Percentiles rank a stretch among this genome's conserved stretches.
Conservation (phyloP, 2,888 invertebrate species). For the Sylvicola fuscatus region DNA sequence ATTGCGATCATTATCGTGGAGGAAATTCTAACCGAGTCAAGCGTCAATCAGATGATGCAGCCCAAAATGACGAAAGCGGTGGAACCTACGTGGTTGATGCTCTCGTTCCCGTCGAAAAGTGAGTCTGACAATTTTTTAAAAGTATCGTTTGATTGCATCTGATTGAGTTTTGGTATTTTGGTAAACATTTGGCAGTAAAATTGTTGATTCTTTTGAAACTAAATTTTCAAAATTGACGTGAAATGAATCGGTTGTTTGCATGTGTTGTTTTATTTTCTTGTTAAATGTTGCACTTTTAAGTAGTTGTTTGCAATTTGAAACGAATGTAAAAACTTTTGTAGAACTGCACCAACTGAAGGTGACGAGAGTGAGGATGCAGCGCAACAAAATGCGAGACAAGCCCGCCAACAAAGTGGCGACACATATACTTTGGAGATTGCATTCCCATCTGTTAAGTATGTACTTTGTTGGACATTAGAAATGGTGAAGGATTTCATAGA, state of each 20-base stretch:
- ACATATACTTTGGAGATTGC: conserved; percentile 82
- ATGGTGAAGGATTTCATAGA: not conserved
- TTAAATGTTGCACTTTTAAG: not conserved
- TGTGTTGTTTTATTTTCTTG: not conserved
- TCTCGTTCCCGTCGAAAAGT: conserved; percentile 69
- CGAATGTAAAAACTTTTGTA: too few relatives aligned
- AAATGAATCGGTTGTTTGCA: not conserved
- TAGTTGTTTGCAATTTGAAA: not conserved
- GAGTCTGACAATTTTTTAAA: conserved; percentile 34
- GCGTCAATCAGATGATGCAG: conserved; percentile 27
- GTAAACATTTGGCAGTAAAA: not conserved
- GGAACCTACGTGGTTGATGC: conserved; percentile 68
- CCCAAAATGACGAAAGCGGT: conserved; percentile 1
- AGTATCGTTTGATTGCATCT: too few relatives aligned
- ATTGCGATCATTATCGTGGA: conserved; percentile 58
- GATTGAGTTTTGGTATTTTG: too few relatives aligned
- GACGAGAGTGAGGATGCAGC: not conserved
- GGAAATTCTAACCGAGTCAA: conserved; percentile 35
- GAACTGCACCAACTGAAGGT: not conserved
- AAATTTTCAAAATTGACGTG: too few relatives aligned
- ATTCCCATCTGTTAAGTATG: conserved; percentile 84
- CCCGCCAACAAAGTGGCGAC: conserved; percentile 62
- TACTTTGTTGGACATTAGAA: conserved; percentile 11
- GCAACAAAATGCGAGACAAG: conserved; percentile 41
- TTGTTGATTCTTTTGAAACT: not conserved